Base-by-base conservation (phyloP, 2,113 vertebrate species). In the Lichenostomus cassidix region DNA sequence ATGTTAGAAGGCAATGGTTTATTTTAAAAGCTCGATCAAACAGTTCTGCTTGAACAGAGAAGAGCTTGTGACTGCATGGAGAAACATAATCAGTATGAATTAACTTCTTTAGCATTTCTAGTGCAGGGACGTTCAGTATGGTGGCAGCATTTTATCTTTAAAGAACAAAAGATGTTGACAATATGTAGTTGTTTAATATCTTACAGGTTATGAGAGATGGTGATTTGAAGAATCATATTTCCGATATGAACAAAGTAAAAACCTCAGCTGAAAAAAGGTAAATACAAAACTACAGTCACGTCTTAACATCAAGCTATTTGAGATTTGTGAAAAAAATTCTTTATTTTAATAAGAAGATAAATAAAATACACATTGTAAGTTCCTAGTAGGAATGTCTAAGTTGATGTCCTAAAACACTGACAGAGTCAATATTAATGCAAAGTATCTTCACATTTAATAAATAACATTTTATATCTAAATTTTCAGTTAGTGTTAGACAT, bases 161-260 rank as follows among this genome's bases (percentile, higher is more conserved):
- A 85, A 83, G 50, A 79, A 46, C 35, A 82, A 63, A 86, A 58
- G 11, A 83, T 81, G 12, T 11, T 81, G 42, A 15, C 86, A 49
- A 86, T 67, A 44, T 81, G 52, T 88, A 70, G 76, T 83, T 95
- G 15, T 68, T 89, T 69, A 29, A 55, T 87, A n/a, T 96, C 97
- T 95, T 97, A 97, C 80, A 97, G 99, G 94, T 95, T 95, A 85
- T 96, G 71, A 97, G 97, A 98, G 92, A 98, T 98, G 98, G 91
- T 98, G 97, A 97, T 97, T 97, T 98, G 97, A 98, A 85, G 80
- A 94, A 96, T 69, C 93, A 82, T 93, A 25, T 95, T 96, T 93
- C 96, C 96, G 88, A 98, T 96, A 99, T 99, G 99, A 99, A 98
- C 98, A 99, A 99, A 98, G 96, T 98, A 95, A 99, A 99, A 98